phyloP scores from a whole-genome alignment of 2,888 invertebrate genomes.

The Schizaphis graminum region DNA sequence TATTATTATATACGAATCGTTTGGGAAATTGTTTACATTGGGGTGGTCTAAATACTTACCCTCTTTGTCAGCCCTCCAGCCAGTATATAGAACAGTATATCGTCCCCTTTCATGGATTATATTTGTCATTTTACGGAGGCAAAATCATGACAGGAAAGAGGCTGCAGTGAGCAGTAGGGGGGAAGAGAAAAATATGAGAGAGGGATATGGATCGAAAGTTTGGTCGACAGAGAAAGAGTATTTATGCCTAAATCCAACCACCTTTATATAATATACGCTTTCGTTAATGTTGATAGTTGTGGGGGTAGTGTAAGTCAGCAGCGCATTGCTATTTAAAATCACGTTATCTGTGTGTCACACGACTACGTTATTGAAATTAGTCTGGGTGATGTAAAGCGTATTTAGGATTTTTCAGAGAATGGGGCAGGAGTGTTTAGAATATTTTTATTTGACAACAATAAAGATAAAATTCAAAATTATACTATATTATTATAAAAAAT shows the following conservation, averaged over 20 bases:
- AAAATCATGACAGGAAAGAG: not conserved
- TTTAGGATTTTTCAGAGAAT: not conserved
- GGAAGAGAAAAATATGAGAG: not conserved
- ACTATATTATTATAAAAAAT: not conserved
- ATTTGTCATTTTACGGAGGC: conserved; percentile 31
- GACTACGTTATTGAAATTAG: conserved; percentile 43
- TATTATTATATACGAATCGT: conserved; percentile 33
- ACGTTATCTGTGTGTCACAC: conserved; percentile 47
- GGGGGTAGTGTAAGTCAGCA: not conserved
- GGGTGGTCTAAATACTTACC: not conserved
- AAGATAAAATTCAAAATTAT: not conserved
- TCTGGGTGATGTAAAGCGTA: not conserved
- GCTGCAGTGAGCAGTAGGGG: not conserved
- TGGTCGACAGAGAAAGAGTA: not conserved
- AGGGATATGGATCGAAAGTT: not conserved
- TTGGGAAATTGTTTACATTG: conserved; percentile 29
- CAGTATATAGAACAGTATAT: not conserved
- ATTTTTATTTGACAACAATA: not conserved
- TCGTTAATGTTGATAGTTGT: conserved; percentile 14
- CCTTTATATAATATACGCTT: conserved; percentile 3
- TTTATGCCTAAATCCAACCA: not conserved
- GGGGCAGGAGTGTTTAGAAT: not conserved
- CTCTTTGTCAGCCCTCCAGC: conserved; percentile 21
- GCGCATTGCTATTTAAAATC: conserved; percentile 39
- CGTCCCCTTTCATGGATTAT: conserved; percentile 27